phyloP scores from a whole-genome alignment of 2,888 invertebrate genomes.

The Biston stratarius region DNA sequence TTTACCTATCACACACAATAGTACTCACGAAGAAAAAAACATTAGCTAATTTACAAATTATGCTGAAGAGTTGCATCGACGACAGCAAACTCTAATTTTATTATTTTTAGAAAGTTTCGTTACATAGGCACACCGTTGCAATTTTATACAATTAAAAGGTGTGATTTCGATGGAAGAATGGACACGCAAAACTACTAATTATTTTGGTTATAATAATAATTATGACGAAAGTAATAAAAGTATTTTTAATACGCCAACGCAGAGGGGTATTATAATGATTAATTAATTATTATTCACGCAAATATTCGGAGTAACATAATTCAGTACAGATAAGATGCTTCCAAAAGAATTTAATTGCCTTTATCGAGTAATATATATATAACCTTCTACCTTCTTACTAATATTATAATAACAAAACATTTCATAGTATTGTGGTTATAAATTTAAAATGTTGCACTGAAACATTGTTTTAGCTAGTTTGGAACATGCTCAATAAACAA shows the following conservation, averaged over 20 bases:
- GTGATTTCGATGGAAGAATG: constrained; percentile 1
- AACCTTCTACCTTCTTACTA: too few species aligned
- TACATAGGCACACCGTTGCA: background rate
- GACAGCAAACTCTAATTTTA: background rate
- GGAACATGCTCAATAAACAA: constrained; percentile 28
- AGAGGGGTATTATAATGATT: background rate
- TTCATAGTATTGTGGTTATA: background rate
- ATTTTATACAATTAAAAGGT: constrained; percentile 1
- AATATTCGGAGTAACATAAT: background rate
- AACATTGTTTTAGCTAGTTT: background rate
- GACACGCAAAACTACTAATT: background rate
- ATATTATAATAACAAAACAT: background rate
- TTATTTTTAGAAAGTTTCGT: background rate
- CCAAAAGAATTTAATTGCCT: background rate
- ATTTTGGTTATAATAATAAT: background rate
- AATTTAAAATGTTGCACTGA: background rate
- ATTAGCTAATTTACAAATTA: constrained; percentile 8
- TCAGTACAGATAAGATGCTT: background rate
- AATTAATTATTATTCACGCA: constrained; percentile 3
- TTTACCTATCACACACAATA: constrained; percentile 60
- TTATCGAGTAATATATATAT: background rate
- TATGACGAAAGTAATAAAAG: background rate
- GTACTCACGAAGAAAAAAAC: constrained; percentile 26
- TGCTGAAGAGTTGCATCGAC: constrained; percentile 8
- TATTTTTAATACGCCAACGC: background rate